Base-by-base conservation (phyloP, 2,113 vertebrate species). In the Laticauda laticaudata region DNA sequence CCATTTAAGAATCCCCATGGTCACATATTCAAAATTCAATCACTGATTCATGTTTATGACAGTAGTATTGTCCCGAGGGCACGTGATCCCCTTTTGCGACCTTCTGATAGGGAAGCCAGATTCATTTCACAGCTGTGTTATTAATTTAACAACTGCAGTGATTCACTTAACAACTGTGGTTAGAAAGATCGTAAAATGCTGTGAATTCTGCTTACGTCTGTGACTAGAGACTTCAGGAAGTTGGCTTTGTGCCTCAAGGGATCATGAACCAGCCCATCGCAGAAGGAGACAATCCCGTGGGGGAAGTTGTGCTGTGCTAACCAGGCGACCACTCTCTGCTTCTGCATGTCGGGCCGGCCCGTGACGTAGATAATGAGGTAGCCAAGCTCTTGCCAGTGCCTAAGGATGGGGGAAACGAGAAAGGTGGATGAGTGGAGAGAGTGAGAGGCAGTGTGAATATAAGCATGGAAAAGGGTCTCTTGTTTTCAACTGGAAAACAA, bases 241-340 rank as follows among this genome's bases (percentile, higher is more conserved):
- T 99, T 99, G 97, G 98, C 98, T 95, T 99, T 99, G 97, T 99
- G 99, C 56, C 99, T 97, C 91, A 99, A 98, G 0, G 99, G 99
- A 97, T 99, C 99, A 1, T 99, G 99, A 1, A 99, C 99, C 59
- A 99, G 97, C 87, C 99, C 99, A 0, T 99, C 99, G 0, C 99
- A 99, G 98, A 99, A 99, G 91, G 99, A 99, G 91, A 99, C 99
- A 2, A 99, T 98, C 12, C 99, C 99, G 0, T 99, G 99, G 87
- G 99, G 99, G 94, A 99, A 99, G 97, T 99, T 99, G 97, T 99
- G 99, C 97, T 99, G 99, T 45, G 99, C 99, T 87, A 99, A 98
- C 99, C 99, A 99, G 0, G 99, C 99, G 89, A 99, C 99, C 97
- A 99, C 99, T 14, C 99, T 98, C 97, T 99, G 99, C 98, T 99